Conservation (phyloP, 2,113 vertebrate genomes). For the Acrocephalus arundinaceus region DNA sequence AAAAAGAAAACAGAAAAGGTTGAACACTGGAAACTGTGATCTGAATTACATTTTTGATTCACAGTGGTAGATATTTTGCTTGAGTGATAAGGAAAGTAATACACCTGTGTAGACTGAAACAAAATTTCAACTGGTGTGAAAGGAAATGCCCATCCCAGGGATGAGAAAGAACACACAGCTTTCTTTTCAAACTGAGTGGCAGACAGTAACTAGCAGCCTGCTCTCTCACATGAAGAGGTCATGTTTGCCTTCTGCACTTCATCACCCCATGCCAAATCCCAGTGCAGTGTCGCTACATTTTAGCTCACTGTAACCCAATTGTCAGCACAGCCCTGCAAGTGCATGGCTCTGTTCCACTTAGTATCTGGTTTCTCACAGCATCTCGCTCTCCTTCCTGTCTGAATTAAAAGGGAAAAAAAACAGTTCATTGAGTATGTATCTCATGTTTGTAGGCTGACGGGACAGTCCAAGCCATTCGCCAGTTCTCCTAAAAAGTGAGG, state of each 20-base stretch:
- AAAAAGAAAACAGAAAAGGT: neutral
- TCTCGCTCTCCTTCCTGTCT: neutral
- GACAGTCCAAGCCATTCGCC: neutral
- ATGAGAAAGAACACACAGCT: neutral
- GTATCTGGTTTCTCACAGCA: neutral
- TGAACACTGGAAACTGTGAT: neutral
- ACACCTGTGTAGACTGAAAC: neutral
- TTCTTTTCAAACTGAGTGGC: rapidly evolving
- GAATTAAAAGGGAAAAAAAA: neutral
- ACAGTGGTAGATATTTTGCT: neutral
- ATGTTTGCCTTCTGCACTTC: neutral
- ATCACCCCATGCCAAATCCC: neutral
- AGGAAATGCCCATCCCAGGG: neutral
- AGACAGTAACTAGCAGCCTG: neutral
- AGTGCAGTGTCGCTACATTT: neutral
- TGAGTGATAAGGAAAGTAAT: neutral
- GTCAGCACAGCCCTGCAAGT: neutral
- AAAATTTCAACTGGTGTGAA: neutral
- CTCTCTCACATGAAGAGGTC: neutral
- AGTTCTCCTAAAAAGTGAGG: neutral
- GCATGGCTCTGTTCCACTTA: neutral
- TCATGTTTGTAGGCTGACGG: neutral
- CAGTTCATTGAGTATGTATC: neutral
- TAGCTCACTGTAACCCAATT: neutral
- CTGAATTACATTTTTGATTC: neutral